Evolutionary conservation across 2,113 vertebrate species (phyloP).

Genomic region (Nothobranchius furzeri): DNA sequence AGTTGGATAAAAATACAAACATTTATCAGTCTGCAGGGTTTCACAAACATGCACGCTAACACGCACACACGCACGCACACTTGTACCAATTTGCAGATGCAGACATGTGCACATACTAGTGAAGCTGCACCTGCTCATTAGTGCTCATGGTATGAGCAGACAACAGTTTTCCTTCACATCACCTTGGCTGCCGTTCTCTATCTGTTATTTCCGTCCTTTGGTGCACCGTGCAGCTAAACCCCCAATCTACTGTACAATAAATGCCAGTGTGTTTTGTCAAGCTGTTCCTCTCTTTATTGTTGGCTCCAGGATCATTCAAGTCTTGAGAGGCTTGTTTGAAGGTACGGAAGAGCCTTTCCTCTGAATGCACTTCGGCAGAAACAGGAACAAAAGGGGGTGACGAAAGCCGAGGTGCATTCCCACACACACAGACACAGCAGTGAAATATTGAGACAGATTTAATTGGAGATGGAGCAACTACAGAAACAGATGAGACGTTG

Average conservation of each 20-base stretch:
- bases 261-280: constrained; percentile 51
- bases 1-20: constrained; percentile 11
- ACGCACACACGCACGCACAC: too few relatives aligned
- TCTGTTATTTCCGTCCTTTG: constrained; percentile 13
- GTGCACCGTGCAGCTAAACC: constrained; percentile 31
- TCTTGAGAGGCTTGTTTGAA: constrained; percentile 23
- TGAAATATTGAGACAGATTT: constrained; percentile 42
- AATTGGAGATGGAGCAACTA: constrained; percentile 15
- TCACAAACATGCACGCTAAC: too few relatives aligned
- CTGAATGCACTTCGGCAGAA: constrained; percentile 14
- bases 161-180: constrained; percentile 25
- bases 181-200: constrained; percentile 7
- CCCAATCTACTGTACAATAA: constrained; percentile 18
- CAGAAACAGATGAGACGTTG: constrained; percentile 12
- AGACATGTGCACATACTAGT: constrained; percentile 2
- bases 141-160: constrained; percentile 39
- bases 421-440: constrained; percentile 31
- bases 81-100: constrained; percentile 29
- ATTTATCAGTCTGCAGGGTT: constrained; percentile 28
- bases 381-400: constrained; percentile 26
- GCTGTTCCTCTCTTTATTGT: constrained; percentile 35
- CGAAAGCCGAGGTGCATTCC: constrained; percentile 17
- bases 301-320: constrained; percentile 38
- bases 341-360: constrained; percentile 8
- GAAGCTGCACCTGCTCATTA: constrained; percentile 58